Base-by-base conservation (phyloP, 23 tunicate genomes). In the Diplosoma virens region DNA sequence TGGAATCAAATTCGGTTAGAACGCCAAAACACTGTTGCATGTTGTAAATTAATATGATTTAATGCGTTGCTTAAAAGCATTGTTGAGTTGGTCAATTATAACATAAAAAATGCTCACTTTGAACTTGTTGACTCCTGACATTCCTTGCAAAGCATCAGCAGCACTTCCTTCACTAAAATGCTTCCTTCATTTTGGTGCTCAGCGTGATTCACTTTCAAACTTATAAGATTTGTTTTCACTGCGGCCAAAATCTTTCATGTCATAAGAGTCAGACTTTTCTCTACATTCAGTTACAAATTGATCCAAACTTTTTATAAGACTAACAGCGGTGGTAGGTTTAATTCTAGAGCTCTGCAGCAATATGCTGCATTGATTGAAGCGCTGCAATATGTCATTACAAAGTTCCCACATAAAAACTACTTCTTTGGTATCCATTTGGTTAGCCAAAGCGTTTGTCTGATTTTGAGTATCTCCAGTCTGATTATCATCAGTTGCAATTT, bases 131-230 rank as follows among this genome's bases (percentile, higher is more conserved):
- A 55, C 63, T 55, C 20, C 24, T 25, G 24, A 55, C 17, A n/a
- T n/a, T n/a, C n/a, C n/a, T n/a, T n/a, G n/a, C n/a, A n/a, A n/a
- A n/a, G 63, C 63, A 55, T 55, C 63, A 55, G 17, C 63, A 55
- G 63, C 63, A 55, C 63, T 55, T 55, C 63, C 63, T 55, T 55
- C 63, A 20, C 24, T 55, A 20, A 16, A 55, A 55, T 55, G 63
- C 63, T 55, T 55, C 24, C 20, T 55, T 22, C 63, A 25, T 55
- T 55, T 55, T 55, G 24, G 21, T 55, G 63, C 63, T 55, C 24
- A 25, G 63, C 63, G 63, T 55, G 63, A 55, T 55, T 55, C 63
- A 55, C 63, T 55, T 55, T 55, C 63, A 55, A 55, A 55, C 63
- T 55, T 55, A 11, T 20, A 11, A 4, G 5, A n/a, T 11, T 20